phyloP scores from a whole-genome alignment of 1,140 invertebrate genomes.

The Leptopilina boulardi region DNA sequence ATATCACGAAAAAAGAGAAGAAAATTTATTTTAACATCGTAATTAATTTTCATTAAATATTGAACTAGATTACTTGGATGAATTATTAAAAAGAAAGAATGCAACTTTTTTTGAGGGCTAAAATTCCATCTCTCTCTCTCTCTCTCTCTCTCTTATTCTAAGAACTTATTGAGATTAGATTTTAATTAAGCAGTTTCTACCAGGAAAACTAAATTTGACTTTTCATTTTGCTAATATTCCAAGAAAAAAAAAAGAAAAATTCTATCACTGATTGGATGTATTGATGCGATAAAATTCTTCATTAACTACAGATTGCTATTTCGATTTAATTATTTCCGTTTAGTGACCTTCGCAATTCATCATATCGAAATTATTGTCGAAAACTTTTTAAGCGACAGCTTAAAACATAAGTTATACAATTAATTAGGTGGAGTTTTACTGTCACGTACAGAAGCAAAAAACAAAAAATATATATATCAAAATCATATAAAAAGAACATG shows the following conservation, averaged over 20 bases:
- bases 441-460: no score
- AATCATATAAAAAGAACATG: no score
- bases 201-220: neutral
- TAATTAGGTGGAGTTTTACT: no score
- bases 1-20: neutral
- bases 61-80: neutral
- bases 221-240: neutral
- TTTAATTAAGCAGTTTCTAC: slow-evolving; percentile 6
- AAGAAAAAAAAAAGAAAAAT: neutral
- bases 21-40: no score
- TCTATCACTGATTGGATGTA: neutral
- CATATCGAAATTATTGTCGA: neutral
- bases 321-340: slow-evolving; percentile 1
- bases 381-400: no score
- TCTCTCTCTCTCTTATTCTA: neutral
- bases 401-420: neutral
- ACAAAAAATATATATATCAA: no score
- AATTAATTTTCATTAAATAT: no score
- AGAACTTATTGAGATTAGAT: neutral
- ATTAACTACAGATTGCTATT: neutral
- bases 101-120: neutral
- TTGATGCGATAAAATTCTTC: neutral
- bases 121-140: neutral
- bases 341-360: neutral
- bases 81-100: slow-evolving; percentile 2